Base-by-base conservation (phyloP, 2,888 invertebrate species). In the Drosophila engyochracea region DNA sequence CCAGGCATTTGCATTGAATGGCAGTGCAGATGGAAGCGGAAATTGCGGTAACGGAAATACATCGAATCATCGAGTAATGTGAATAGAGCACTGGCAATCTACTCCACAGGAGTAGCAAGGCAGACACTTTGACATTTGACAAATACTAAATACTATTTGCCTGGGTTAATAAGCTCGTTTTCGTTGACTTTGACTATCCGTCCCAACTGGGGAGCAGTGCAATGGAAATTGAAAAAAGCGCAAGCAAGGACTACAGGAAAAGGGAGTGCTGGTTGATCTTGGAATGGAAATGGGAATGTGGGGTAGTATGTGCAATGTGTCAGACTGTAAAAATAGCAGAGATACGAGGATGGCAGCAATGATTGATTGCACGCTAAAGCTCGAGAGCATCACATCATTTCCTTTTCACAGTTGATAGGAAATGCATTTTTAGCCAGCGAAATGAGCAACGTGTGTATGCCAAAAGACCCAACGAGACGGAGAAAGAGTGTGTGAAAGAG, bases 361-460 rank as follows among this genome's bases (percentile, higher is more conserved):
- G 92, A 91, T 91, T 91, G 92, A 92, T 92, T 92, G 87, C 83
- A 82, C 84, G 83, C 89, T 85, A 79, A 86, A 76, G 87, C 89
- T 78, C 74, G 70, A 82, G 89, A 90, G 89, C 85, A 83, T 84
- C 85, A 81, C 87, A 84, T 89, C 89, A 89, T 88, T 88, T 88
- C 87, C 87, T 86, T 86, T 84, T 86, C 81, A 89, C 87, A 90
- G 89, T 86, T 84, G 87, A 90, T 82, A 84, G 87, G 91, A 88
- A 88, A 84, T 90, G 91, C 87, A 88, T 88, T 88, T 88, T 91
- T 86, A 86, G 81, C 89, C 79, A 73, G 82, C 73, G 79, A 89
- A 88, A 89, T 88, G 89, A 87, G 83, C 89, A 79, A 53, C 68
- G 83, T 66, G 57, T 66, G 67, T 69, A 68, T 62, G 70, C 54